phyloP scores from a whole-genome alignment of 2,113 vertebrate genomes.

The Thermophis baileyi region DNA sequence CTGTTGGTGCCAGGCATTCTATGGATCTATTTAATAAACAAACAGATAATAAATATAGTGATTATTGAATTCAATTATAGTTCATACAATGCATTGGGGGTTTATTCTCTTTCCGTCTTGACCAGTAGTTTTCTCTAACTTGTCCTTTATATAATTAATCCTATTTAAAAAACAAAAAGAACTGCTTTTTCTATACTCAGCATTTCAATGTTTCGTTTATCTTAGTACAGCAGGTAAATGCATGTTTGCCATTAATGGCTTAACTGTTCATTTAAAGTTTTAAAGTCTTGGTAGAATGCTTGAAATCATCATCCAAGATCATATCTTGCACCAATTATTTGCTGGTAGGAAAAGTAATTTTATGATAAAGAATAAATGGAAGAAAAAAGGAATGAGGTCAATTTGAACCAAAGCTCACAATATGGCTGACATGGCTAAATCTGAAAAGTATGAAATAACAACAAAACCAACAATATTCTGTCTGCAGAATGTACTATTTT shows the following conservation, averaged over 20 bases:
- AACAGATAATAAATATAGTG: background rate
- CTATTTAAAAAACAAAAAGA: background rate
- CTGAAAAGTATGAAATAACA: background rate
- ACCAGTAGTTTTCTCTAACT: background rate
- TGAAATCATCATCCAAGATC: background rate
- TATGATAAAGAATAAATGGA: background rate
- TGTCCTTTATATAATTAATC: conserved; percentile 2
- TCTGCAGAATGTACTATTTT: background rate
- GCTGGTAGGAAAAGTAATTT: background rate
- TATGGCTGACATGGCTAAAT: background rate
- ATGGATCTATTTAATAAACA: background rate
- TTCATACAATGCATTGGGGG: background rate
- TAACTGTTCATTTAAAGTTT: background rate
- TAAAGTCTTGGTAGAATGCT: background rate
- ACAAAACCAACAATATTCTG: background rate
- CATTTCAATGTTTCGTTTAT: background rate
- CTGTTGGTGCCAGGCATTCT: background rate
- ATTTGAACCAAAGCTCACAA: background rate
- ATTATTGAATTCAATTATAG: background rate
- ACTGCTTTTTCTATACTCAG: background rate
- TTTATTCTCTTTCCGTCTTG: background rate
- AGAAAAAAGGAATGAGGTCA: background rate
- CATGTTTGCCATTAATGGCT: background rate
- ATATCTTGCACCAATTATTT: background rate
- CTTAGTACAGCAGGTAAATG: background rate